Base-by-base conservation (phyloP, 2,888 invertebrate species). In the Hemistola chrysoprasaria region DNA sequence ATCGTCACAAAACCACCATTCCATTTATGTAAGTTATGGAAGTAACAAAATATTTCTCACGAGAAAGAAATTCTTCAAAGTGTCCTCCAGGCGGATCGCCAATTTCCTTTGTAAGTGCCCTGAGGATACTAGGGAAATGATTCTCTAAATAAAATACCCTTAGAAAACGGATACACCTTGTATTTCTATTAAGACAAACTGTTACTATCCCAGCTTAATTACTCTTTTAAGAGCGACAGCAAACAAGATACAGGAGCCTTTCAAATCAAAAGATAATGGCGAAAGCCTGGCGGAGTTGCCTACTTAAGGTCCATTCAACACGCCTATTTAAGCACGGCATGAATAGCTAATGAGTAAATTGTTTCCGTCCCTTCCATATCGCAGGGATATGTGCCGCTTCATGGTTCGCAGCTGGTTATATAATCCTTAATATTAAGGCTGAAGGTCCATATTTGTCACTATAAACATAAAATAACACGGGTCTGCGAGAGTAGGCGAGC, bases 91-190 rank as follows among this genome's bases (percentile, higher is more conserved):
- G 57, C 56, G 59, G 59, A 67, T 71, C 68, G 58, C 68, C 71
- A 72, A 73, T 78, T 78, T 78, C 70, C 71, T 71, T 65, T 65
- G 56, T 65, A 70, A 67, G 61, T 62, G 65, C 66, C 62, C 47
- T 53, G 62, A 68, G 68, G 70, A 71, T 75, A 71, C 71, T 73
- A 71, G 59, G 73, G 68, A 76, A 74, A 77, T 77, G 72, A 68
- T 62, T 62, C 58, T 62, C 53, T 65, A 72, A 72, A 72, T 72
- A 74, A 77, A 71, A 69, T 64, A 59, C 56, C 51, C 45, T 53
- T 45, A 51, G 45, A 44, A 36, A 58, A 46, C 54, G 60, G 57
- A 44, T 50, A 54, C 56, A 60, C 56, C 52, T 62, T 63, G 58
- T 66, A 62, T 59, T 50, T 58, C 48, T 47, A 41, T 34, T 39